These are phyloP conservation scores for Autographa gamma DNA, from an alignment of 2,888 invertebrate species.

Conservation along the genomic window DNA sequence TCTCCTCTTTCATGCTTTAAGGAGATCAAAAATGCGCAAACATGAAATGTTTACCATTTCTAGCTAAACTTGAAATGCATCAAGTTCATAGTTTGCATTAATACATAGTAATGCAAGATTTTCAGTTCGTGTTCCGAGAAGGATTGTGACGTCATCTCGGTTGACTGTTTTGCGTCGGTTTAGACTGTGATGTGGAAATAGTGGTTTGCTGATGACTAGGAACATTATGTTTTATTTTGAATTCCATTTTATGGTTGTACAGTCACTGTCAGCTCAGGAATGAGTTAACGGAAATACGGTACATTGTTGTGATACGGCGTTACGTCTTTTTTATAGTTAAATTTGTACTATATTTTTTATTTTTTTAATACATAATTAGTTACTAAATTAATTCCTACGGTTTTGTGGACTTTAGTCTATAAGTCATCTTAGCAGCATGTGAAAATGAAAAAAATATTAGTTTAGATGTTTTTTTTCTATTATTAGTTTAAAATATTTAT, in stretches of 20 bases:
- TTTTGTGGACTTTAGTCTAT: too few species aligned
- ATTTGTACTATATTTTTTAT: too few species aligned
- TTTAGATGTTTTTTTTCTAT: too few species aligned
- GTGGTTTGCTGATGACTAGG: constrained; percentile 5
- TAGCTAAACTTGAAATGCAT: constrained; percentile 12
- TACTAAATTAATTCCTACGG: too few species aligned
- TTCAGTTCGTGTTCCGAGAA: background rate
- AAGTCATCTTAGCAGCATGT: too few species aligned
- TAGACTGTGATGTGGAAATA: constrained; percentile 6
- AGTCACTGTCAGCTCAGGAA: background rate
- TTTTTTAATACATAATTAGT: too few species aligned
- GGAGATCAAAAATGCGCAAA: constrained; percentile 11
- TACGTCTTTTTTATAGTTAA: too few species aligned
- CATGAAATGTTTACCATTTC: constrained; percentile 15
- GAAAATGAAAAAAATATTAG: too few species aligned
- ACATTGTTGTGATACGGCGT: background rate
- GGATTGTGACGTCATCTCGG: constrained; percentile 7
- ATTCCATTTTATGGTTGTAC: background rate
- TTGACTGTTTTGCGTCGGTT: constrained; percentile 1
- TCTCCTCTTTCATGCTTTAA: constrained; percentile 2
- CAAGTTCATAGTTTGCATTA: constrained; percentile 22
- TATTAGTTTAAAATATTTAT: too few species aligned
- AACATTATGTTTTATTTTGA: background rate
- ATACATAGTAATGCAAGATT: constrained; percentile 10
- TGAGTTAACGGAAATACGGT: background rate